Conservation (phyloP, 2,888 invertebrate species). For the Phlogophora meticulosa region DNA sequence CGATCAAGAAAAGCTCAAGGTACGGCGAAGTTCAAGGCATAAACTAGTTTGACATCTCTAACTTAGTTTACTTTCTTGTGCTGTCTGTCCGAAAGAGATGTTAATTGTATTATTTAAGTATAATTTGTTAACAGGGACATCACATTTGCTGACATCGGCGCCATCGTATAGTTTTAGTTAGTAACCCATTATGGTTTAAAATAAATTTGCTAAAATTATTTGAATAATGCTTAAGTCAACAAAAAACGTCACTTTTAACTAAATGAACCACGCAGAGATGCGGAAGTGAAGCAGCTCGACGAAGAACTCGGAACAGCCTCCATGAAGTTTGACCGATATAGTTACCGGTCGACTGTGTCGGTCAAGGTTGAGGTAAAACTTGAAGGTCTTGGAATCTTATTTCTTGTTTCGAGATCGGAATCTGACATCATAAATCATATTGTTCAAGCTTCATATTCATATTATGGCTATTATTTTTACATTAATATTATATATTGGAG, state of each 20-base stretch:
- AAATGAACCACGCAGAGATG: neutral
- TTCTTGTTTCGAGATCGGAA: slow-evolving; percentile 7
- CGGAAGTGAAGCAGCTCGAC: neutral
- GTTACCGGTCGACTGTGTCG: slow-evolving; percentile 1
- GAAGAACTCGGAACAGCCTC: slow-evolving; percentile 11
- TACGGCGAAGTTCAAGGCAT: too few relatives aligned
- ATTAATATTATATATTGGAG: neutral
- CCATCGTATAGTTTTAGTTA: too few relatives aligned
- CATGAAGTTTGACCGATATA: slow-evolving; percentile 25
- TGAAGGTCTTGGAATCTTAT: slow-evolving; percentile 25
- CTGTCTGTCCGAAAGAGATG: too few relatives aligned
- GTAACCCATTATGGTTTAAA: too few relatives aligned
- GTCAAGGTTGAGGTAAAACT: slow-evolving; percentile 31
- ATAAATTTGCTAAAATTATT: too few relatives aligned
- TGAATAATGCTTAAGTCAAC: neutral
- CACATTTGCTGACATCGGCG: too few relatives aligned
- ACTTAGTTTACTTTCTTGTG: too few relatives aligned
- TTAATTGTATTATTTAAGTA: too few relatives aligned
- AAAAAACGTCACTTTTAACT: neutral
- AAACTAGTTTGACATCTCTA: too few relatives aligned
- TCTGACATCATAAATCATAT: slow-evolving; percentile 21
- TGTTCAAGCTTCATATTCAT: neutral
- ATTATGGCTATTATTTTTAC: neutral
- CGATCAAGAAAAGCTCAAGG: too few relatives aligned
- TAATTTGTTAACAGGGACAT: too few relatives aligned